Percentiles rank a stretch among this genome's conserved stretches.
Conservation (phyloP, 2,113 vertebrate species). For the Procavia capensis region DNA sequence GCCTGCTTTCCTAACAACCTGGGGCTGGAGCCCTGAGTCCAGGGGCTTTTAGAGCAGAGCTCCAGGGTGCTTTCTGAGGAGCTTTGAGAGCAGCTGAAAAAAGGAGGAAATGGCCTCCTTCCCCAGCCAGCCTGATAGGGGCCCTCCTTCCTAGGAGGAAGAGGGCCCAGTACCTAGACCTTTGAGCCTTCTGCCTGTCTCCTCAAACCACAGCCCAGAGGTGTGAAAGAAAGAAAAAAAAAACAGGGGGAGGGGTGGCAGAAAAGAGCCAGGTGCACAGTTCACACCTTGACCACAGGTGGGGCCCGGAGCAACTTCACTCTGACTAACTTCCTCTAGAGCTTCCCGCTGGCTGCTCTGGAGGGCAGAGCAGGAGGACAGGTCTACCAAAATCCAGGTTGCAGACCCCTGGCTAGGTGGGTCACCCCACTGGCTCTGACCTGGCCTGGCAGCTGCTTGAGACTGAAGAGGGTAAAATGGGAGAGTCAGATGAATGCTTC, state of each 20-base stretch:
- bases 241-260: slow-evolving; percentile 73
- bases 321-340: slow-evolving; percentile 82
- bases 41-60: background rate
- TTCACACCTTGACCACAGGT: slow-evolving; percentile 84
- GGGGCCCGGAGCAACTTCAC: slow-evolving; percentile 69
- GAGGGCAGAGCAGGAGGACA: background rate
- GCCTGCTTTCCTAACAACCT: background rate
- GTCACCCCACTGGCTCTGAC: background rate
- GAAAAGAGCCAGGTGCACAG: slow-evolving; percentile 78
- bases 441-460: background rate
- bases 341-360: slow-evolving; percentile 13
- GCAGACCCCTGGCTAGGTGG: background rate
- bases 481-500: background rate
- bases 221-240: slow-evolving; percentile 78
- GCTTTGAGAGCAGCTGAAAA: background rate
- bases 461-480: background rate
- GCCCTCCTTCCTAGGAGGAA: slow-evolving; percentile 74
- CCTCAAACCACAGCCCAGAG: slow-evolving; percentile 80
- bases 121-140: slow-evolving; percentile 39
- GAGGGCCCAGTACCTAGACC: slow-evolving; percentile 50
- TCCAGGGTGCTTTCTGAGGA: background rate
- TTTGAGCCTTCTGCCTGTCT: slow-evolving; percentile 64
- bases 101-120: slow-evolving; percentile 59
- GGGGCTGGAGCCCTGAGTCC: background rate
- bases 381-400: background rate